phyloP scores from a whole-genome alignment of 2,797 vertebrate species.

The Eulemur rubriventer region DNA sequence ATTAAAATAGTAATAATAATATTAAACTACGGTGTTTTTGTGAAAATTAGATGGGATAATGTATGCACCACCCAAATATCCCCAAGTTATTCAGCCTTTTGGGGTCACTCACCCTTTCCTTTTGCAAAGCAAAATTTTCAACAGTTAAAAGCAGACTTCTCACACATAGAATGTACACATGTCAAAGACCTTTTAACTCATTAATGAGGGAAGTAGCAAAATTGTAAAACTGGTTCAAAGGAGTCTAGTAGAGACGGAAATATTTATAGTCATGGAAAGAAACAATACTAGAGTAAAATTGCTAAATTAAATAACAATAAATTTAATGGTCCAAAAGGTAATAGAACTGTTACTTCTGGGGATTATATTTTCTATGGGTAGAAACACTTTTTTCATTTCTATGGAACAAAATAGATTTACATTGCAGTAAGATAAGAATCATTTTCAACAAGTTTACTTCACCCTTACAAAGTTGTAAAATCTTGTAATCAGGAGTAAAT shows the following conservation, averaged over 20 bases:
- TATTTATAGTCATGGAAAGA: not conserved
- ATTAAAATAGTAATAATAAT: not conserved
- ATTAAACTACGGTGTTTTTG: not conserved
- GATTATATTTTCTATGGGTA: not conserved
- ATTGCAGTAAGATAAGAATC: slow-evolving; percentile 23
- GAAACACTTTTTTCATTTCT: slow-evolving; percentile 30
- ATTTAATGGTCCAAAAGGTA: not conserved
- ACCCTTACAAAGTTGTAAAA: not conserved
- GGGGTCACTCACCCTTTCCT: not conserved
- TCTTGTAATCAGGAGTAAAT: not conserved
- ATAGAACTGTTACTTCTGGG: not conserved
- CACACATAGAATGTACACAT: not conserved
- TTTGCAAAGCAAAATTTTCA: not conserved
- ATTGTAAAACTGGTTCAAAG: not conserved
- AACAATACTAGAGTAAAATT: not conserved
- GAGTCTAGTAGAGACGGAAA: not conserved
- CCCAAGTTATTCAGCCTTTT: not conserved
- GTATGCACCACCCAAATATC: not conserved
- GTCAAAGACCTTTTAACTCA: not conserved
- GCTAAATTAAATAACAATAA: not conserved
- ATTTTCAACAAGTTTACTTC: not conserved
- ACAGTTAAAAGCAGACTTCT: not conserved
- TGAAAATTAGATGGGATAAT: not conserved
- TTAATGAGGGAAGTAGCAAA: not conserved
- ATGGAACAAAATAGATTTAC: not conserved